Evolutionary conservation across 2,888 invertebrate species (phyloP).

Genomic region (Cecidostiba fungosa): DNA sequence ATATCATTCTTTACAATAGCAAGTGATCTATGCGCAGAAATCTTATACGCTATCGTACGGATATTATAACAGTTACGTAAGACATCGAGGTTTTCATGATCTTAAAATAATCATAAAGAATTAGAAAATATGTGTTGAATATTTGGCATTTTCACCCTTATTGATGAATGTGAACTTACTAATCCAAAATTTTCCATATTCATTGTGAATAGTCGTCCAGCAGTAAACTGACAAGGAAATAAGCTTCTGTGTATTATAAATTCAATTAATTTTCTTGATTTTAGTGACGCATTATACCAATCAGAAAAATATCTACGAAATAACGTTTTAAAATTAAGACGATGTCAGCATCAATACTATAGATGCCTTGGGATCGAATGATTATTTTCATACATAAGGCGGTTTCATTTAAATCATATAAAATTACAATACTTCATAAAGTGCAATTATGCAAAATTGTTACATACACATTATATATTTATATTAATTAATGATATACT

Average conservation of each 20-base stretch:
- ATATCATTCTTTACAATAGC: too few relatives aligned
- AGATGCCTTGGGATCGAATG: neutral
- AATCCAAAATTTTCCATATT: conserved; percentile 15
- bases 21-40: too few relatives aligned
- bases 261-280: conserved; percentile 17
- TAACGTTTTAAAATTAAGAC: neutral
- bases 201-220: neutral
- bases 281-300: conserved; percentile 7
- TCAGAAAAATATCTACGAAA: conserved; percentile 13
- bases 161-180: neutral
- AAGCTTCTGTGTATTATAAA: neutral
- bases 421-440: too few relatives aligned
- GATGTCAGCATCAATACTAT: neutral
- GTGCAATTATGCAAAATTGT: neutral
- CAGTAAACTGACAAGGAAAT: neutral
- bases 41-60: neutral
- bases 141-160: neutral
- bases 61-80: conserved; percentile 8
- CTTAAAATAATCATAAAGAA: neutral
- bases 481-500: neutral
- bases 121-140: neutral
- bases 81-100: conserved; percentile 12
- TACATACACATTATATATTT: neutral
- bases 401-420: too few relatives aligned
- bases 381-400: too few relatives aligned